Conservation (phyloP, 2,888 invertebrate species). For the Melanotus villosus region DNA sequence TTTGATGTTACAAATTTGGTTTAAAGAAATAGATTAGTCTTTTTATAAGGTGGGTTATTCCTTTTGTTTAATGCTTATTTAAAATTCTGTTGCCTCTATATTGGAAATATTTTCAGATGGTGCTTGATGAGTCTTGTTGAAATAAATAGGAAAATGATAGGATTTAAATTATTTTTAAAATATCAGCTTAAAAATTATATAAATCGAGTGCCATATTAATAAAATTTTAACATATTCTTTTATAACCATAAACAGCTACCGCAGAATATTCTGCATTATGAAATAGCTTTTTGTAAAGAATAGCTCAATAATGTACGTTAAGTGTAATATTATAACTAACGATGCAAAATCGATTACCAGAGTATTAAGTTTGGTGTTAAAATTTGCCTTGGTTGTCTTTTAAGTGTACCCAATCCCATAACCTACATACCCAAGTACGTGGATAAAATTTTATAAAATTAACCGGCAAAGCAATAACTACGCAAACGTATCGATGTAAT, state of each 20-base stretch:
- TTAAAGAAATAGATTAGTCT: too few relatives aligned
- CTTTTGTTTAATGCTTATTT: too few relatives aligned
- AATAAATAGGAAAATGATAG: too few relatives aligned
- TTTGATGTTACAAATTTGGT: too few relatives aligned
- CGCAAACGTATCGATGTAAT: background rate
- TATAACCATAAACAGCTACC: conserved; percentile 23
- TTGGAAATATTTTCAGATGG: too few relatives aligned
- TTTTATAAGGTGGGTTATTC: too few relatives aligned
- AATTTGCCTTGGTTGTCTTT: background rate
- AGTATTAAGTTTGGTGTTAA: background rate
- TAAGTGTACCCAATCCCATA: background rate
- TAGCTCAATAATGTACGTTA: conserved; percentile 45
- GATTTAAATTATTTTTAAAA: too few relatives aligned
- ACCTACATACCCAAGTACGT: too few relatives aligned
- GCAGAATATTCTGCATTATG: conserved; percentile 40
- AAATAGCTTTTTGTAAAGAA: conserved; percentile 44
- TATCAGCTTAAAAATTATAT: too few relatives aligned
- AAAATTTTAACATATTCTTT: conserved; percentile 32
- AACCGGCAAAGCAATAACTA: conserved; percentile 6
- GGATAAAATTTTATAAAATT: background rate
- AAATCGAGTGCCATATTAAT: too few relatives aligned
- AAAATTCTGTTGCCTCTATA: too few relatives aligned
- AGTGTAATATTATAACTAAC: conserved; percentile 43
- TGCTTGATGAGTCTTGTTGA: too few relatives aligned
- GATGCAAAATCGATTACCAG: conserved; percentile 36